A percentile compares a stretch with the other conserved stretches of the same genome.
phyloP scores from a whole-genome alignment of 2,113 vertebrate species.

The Neopipo cinnamomea region DNA sequence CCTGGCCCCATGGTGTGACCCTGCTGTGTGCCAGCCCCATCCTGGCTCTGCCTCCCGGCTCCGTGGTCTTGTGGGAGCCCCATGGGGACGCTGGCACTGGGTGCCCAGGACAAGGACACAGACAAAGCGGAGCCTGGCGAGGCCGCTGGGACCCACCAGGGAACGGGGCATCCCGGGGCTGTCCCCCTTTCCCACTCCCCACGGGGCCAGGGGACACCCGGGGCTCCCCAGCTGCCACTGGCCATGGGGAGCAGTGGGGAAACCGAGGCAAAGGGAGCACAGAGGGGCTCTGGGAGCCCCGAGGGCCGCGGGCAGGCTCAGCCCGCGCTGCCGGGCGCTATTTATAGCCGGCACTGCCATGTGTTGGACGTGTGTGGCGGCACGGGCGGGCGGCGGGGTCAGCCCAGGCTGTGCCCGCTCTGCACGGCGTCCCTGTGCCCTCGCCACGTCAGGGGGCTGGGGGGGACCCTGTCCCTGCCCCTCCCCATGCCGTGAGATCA shows the following conservation, averaged over 20 bases:
- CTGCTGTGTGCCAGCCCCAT: background rate
- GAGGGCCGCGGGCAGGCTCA: background rate
- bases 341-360: background rate
- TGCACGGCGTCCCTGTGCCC: background rate
- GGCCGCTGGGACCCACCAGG: accelerated
- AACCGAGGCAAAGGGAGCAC: background rate
- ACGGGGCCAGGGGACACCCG: accelerated
- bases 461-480: background rate
- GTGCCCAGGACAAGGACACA: background rate
- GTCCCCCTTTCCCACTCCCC: accelerated
- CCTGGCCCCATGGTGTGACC: too few relatives aligned
- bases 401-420: background rate
- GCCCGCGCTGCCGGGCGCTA: background rate
- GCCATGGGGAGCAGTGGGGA: background rate
- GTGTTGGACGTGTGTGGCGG: background rate
- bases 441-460: background rate
- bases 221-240: background rate
- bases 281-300: background rate
- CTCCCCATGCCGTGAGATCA: accelerated
- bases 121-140: background rate
- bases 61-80: background rate
- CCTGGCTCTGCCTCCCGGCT: background rate
- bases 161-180: accelerated
- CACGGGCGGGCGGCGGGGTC: background rate
- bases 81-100: accelerated